Percentiles rank a stretch among this genome's conserved stretches.
These are phyloP conservation scores for Mechanitis mazaeus DNA, from an alignment of 2,888 invertebrate genomes.

Conservation along the genomic window DNA sequence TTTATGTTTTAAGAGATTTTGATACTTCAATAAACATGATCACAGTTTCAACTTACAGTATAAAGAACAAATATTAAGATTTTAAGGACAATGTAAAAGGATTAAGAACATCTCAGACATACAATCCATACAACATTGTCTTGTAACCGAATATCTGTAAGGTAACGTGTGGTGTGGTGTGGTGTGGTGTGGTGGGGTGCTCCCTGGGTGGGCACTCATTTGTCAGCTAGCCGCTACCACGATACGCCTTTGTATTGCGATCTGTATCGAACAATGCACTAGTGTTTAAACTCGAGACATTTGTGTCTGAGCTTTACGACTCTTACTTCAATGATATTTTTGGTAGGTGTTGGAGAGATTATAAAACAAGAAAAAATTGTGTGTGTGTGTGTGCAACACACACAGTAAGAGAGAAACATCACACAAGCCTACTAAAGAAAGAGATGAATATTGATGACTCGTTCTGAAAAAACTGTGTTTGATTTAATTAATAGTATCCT, in stretches of 20 bases:
- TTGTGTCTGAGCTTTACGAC: conserved; percentile 36
- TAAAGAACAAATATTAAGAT: not conserved
- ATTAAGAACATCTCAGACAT: conserved; percentile 12
- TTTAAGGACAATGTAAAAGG: not conserved
- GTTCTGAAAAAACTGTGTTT: no score
- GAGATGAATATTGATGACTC: no score
- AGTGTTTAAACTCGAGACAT: conserved; percentile 66
- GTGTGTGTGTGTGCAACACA: no score
- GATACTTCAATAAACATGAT: no score
- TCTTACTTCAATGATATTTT: not conserved
- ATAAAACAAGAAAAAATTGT: no score
- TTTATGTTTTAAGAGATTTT: no score
- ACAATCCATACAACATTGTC: conserved; percentile 11
- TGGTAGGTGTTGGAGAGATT: conserved; percentile 12
- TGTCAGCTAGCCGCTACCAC: conserved; percentile 64
- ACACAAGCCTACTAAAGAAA: no score
- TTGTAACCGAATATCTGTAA: conserved; percentile 24
- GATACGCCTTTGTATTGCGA: conserved; percentile 58
- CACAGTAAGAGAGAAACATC: no score
- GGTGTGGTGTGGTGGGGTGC: conserved; percentile 50
- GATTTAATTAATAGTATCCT: no score
- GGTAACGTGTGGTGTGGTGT: conserved; percentile 20
- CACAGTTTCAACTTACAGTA: no score
- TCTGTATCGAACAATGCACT: conserved; percentile 62
- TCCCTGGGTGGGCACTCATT: conserved; percentile 66